Percentiles rank a stretch among this genome's conserved stretches.
Evolutionary conservation across 2,797 vertebrate species (phyloP).

Genomic region (Dermochelys coriacea): DNA sequence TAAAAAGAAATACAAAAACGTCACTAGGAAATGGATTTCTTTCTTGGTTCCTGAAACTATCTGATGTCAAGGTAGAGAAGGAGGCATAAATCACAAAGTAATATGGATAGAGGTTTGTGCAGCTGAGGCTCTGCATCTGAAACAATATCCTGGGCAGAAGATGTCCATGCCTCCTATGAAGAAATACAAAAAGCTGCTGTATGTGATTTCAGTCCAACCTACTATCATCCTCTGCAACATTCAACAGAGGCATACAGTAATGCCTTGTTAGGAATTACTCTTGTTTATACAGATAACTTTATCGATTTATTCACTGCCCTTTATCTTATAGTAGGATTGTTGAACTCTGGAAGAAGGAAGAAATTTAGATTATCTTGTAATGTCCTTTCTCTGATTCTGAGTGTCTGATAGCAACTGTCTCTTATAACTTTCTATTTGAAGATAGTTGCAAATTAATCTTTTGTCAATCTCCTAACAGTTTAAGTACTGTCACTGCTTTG

Average conservation of each 20-base stretch:
- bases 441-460: background rate
- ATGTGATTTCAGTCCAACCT: conserved; percentile 32
- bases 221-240: conserved; percentile 44
- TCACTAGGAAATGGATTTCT: background rate
- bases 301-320: conserved; percentile 52
- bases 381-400: no score
- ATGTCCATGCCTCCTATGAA: conserved; percentile 10
- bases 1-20: background rate
- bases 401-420: no score
- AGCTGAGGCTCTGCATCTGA: conserved; percentile 18
- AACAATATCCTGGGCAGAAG: background rate
- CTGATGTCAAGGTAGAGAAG: conserved; percentile 25
- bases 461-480: background rate
- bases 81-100: background rate
- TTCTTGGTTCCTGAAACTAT: no score
- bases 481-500: background rate
- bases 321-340: conserved; percentile 29
- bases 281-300: conserved; percentile 48
- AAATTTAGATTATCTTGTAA: no score
- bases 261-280: conserved; percentile 34
- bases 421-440: no score
- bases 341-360: background rate
- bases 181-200: conserved; percentile 57
- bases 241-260: conserved; percentile 58
- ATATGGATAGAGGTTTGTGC: conserved; percentile 16